Evolutionary conservation across 2,113 vertebrate genomes (phyloP).

Genomic region (Platysteira castanea): DNA sequence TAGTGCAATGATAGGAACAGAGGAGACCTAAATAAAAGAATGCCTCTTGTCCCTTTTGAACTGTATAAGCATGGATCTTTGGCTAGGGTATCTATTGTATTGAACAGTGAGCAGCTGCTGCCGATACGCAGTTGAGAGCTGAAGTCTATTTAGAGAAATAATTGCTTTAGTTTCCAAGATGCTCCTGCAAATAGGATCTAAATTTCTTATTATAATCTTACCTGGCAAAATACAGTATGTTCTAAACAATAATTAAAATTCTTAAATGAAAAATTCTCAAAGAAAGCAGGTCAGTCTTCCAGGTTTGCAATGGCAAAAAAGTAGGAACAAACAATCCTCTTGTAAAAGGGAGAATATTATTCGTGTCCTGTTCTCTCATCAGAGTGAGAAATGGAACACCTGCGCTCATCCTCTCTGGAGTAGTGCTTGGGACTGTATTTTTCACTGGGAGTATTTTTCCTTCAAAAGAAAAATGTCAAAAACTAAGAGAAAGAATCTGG

Average conservation of each 20-base stretch:
- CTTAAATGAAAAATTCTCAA: conserved; percentile 40
- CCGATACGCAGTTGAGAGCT: conserved; percentile 1
- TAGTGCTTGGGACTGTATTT: not conserved
- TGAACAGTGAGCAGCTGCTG: conserved; percentile 52
- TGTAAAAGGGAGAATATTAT: not conserved
- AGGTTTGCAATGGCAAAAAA: not conserved
- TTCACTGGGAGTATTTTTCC: not conserved
- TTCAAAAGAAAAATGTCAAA: not conserved
- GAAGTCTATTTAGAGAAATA: conserved; percentile 49
- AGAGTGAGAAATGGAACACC: conserved; percentile 36
- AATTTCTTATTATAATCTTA: conserved; percentile 35
- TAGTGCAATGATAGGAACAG: not conserved
- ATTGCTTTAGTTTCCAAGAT: conserved; percentile 56
- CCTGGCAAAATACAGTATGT: conserved; percentile 37
- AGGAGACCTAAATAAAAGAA: not conserved
- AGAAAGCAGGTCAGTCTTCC: conserved; percentile 9
- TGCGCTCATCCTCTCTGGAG: not conserved
- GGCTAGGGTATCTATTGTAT: not conserved
- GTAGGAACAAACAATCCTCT: conserved; percentile 39
- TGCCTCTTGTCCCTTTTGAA: not conserved
- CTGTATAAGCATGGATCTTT: not conserved
- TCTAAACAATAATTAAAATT: conserved; percentile 45
- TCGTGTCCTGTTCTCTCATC: not conserved
- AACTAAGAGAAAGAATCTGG: not conserved
- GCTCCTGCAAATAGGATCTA: conserved; percentile 47